Evolutionary conservation across 1,140 invertebrate species (phyloP).

Genomic region (Leptopilina clavipes): DNA sequence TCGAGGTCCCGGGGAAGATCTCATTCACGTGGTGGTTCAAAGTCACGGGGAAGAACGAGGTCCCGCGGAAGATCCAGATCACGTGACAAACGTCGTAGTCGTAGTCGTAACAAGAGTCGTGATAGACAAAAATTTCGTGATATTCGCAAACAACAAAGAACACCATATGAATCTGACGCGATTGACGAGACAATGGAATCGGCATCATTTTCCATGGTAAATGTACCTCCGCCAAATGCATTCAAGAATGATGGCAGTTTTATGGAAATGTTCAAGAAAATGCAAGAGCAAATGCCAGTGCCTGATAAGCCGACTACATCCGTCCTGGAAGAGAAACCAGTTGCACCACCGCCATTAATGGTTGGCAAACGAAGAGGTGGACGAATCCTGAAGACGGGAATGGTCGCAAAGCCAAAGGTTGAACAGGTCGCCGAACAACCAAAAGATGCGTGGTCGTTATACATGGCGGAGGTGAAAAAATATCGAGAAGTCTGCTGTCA

Average conservation of each 20-base stretch:
- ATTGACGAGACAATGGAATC: conserved; percentile 53
- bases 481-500: conserved; percentile 94
- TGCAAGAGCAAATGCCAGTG: conserved; percentile 80
- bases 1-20: conserved; percentile 39
- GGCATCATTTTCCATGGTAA: conserved; percentile 48
- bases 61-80: conserved; percentile 54
- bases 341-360: conserved; percentile 78
- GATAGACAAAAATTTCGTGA: conserved; percentile 61
- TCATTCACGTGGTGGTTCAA: conserved; percentile 58
- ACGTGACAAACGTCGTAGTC: conserved; percentile 63
- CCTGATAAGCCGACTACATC: conserved; percentile 70
- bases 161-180: conserved; percentile 58
- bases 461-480: conserved; percentile 94
- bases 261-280: conserved; percentile 91
- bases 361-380: conserved; percentile 90
- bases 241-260: conserved; percentile 92
- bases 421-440: conserved; percentile 80
- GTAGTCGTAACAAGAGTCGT: conserved; percentile 65
- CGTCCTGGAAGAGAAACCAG: conserved; percentile 66
- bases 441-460: conserved; percentile 93
- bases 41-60: conserved; percentile 43
- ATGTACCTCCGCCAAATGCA: conserved; percentile 75
- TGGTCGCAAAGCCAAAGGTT: conserved; percentile 89
- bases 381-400: conserved; percentile 89
- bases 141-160: conserved; percentile 56